Conservation (phyloP, 2,888 invertebrate genomes). For the Gisinianus flammeolus region DNA sequence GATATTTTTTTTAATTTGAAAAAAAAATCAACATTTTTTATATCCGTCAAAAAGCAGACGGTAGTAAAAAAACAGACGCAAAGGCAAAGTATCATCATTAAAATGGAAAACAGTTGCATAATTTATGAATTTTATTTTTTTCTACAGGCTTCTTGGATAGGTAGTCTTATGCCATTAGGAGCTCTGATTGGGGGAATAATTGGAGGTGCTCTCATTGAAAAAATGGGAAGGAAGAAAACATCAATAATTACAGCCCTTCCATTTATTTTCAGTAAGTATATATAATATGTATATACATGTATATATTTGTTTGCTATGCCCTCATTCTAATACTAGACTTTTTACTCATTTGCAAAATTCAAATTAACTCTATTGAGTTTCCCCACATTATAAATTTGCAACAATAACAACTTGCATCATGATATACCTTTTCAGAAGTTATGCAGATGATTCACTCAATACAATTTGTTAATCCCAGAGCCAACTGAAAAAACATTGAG, state of each 20-base stretch:
- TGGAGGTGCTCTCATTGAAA: slow-evolving; percentile 83
- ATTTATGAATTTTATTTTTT: slow-evolving; percentile 4
- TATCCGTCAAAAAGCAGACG: not conserved
- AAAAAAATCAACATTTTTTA: not conserved
- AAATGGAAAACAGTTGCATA: not conserved
- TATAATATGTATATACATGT: not conserved
- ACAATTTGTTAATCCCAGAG: no score
- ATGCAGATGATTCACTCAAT: no score
- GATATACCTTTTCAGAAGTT: no score
- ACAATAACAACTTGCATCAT: no score
- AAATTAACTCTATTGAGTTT: no score
- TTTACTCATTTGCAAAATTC: no score
- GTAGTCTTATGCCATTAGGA: slow-evolving; percentile 84
- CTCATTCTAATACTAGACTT: no score
- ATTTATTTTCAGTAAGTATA: slow-evolving; percentile 69
- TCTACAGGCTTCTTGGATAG: slow-evolving; percentile 80
- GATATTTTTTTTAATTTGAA: no score
- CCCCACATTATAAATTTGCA: no score
- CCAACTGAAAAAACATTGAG: no score
- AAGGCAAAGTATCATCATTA: no score
- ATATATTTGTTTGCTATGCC: no score
- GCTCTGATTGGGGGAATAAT: slow-evolving; percentile 80
- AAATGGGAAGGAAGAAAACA: slow-evolving; percentile 78
- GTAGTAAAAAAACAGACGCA: not conserved
- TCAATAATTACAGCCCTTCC: slow-evolving; percentile 78